Percentiles rank a stretch among this genome's conserved stretches.
phyloP scores from a whole-genome alignment of 1,140 invertebrate genomes.

The Anastatus disparis region DNA sequence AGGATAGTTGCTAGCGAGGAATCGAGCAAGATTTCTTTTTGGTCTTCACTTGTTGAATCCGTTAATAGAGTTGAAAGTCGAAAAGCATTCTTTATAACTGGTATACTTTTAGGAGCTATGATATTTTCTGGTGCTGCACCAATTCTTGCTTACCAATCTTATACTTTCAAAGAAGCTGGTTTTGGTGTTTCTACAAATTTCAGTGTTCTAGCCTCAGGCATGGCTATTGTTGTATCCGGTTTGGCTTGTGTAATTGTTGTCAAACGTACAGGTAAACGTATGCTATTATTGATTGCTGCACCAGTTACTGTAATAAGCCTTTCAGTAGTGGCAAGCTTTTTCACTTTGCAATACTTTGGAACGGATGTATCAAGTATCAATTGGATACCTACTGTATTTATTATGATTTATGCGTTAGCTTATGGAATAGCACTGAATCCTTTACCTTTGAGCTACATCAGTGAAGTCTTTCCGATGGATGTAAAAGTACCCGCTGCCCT shows the following conservation, averaged over 20 bases:
- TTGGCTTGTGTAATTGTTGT: constrained; percentile 76
- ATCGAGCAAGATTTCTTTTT: constrained; percentile 55
- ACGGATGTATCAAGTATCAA: constrained; percentile 62
- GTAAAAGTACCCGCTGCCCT: constrained; percentile 63
- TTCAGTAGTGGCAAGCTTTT: constrained; percentile 73
- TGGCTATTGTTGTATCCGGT: constrained; percentile 81
- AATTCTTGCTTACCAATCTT: constrained; percentile 84
- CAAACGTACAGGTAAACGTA: constrained; percentile 79
- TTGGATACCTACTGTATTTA: constrained; percentile 56
- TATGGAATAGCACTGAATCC: constrained; percentile 63
- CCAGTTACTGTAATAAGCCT: constrained; percentile 74
- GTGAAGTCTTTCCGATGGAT: constrained; percentile 65
- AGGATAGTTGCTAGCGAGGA: constrained; percentile 69
- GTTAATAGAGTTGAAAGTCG: constrained; percentile 70
- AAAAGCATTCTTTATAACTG: constrained; percentile 77
- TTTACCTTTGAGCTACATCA: constrained; percentile 61
- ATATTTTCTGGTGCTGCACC: constrained; percentile 85
- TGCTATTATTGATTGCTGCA: constrained; percentile 76
- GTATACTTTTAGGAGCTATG: constrained; percentile 83
- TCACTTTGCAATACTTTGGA: constrained; percentile 68
- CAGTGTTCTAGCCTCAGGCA: constrained; percentile 83
- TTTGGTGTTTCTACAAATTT: constrained; percentile 72
- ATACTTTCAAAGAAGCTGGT: constrained; percentile 80
- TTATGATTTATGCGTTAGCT: constrained; percentile 58
- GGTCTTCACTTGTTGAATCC: constrained; percentile 64